A percentile compares a stretch with the other conserved stretches of the same genome.
These are phyloP conservation scores for Anabacerthia variegaticeps DNA, from an alignment of 2,797 vertebrate genomes.

Conservation along the genomic window DNA sequence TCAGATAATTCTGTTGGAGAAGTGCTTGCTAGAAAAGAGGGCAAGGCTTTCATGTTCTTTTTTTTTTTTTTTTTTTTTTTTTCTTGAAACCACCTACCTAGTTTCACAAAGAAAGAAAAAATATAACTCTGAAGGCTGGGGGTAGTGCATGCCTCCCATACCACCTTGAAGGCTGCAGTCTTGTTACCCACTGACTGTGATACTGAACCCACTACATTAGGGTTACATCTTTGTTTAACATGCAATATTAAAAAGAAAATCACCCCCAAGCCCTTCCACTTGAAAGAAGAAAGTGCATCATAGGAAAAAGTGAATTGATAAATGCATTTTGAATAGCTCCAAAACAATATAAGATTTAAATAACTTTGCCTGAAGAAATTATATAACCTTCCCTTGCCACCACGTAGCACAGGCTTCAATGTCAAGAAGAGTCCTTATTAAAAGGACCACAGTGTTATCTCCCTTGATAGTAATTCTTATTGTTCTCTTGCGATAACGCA, in stretches of 20 bases:
- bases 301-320: neutral
- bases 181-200: neutral
- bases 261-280: neutral
- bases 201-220: neutral
- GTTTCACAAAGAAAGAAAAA: neutral
- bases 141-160: neutral
- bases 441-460: neutral
- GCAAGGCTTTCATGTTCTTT: neutral
- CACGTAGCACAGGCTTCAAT: neutral
- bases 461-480: neutral
- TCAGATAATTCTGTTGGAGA: neutral
- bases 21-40: neutral
- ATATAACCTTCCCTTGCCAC: neutral
- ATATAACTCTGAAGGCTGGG: neutral
- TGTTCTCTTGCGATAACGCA: neutral
- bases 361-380: neutral
- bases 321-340: neutral
- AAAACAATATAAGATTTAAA: neutral
- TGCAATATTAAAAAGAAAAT: neutral
- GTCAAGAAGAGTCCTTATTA: neutral
- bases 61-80: constrained; percentile 16
- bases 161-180: neutral
- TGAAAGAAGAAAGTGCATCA: neutral
- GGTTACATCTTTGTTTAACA: neutral
- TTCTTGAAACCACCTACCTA: neutral